Evolutionary conservation across 2,888 invertebrate genomes (phyloP), one percentile per base, ranked within the genome.

Genomic region (Lithosia quadra): DNA sequence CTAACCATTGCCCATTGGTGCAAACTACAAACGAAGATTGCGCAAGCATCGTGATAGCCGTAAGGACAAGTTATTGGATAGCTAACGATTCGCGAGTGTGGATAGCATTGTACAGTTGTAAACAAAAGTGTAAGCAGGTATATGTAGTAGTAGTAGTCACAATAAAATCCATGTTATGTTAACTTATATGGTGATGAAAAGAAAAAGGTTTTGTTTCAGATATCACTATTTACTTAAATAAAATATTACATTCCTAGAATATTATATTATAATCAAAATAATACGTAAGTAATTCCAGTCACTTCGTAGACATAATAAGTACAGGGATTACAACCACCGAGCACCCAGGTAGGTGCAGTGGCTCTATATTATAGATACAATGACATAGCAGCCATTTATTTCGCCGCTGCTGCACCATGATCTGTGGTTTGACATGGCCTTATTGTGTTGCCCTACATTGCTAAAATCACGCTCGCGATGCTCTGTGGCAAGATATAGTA

Each of bases 1-100:
- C 36, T 59, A 66, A 10, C 33, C 49, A 36, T 57, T 59, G n/a
- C 13, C 18, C 18, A 1, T 36, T 49, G 49, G 49, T 60, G 24
- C 56, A 10, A 49, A 49, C 22, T 60, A 28, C 62, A 65, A 69
- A 62, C 62, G 65, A 43, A 59, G 67, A 71, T 81, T 82, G 64
- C 79, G 65, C 68, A 80, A 72, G 71, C 69, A 59, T 67, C 63
- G 61, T 68, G 59, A 49, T 61, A 63, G 43, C n/a, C 59, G 64
- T 68, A 63, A 73, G 74, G 80, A 70, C 76, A 70, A 68, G 56
- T 58, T 49, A 62, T 72, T 69, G 56, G 58, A 57, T 62, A 61
- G 28, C 28, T 55, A 58, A 22, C 61, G 69, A 63, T 68, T 72
- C 22, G 61, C 64, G 56, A 68, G 24, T 39, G 58, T 59, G 53